A percentile compares a stretch with the other conserved stretches of the same genome.
Conservation (phyloP, 2,797 vertebrate genomes). For the Mormyrus proboscirostris region DNA sequence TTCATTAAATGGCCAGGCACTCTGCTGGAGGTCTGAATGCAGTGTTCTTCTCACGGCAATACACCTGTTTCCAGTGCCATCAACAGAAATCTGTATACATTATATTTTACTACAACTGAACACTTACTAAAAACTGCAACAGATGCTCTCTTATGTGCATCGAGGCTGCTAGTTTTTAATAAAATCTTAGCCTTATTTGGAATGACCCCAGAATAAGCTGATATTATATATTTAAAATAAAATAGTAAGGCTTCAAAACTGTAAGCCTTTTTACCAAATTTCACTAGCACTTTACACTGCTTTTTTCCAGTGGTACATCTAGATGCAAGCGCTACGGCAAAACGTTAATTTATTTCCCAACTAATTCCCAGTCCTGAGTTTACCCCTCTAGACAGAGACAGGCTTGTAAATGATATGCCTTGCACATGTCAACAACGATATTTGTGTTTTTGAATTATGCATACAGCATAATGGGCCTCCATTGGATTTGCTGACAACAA, state of each 20-base stretch:
- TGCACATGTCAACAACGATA: slow-evolving; percentile 43
- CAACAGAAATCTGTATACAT: neutral
- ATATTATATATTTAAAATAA: neutral
- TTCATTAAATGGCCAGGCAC: neutral
- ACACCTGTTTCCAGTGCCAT: neutral
- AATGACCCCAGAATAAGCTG: neutral
- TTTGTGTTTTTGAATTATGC: slow-evolving; percentile 48
- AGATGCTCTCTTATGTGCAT: neutral
- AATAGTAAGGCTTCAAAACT: slow-evolving; percentile 12
- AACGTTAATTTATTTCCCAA: slow-evolving; percentile 39
- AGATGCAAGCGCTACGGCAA: slow-evolving; percentile 25
- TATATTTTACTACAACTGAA: neutral
- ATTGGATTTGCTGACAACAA: slow-evolving; percentile 44
- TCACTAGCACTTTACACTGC: slow-evolving; percentile 8
- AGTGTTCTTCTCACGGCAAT: neutral
- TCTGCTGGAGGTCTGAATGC: neutral
- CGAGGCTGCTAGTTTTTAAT: neutral
- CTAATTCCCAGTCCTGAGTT: slow-evolving; percentile 40
- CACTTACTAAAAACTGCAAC: neutral
- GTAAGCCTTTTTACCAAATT: neutral
- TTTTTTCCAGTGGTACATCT: slow-evolving; percentile 25
- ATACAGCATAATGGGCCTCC: slow-evolving; percentile 38
- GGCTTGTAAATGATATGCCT: slow-evolving; percentile 41
- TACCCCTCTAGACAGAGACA: slow-evolving; percentile 35
- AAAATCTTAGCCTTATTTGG: neutral